Evolutionary conservation across 1,140 invertebrate genomes (phyloP), one percentile per base, ranked within the genome.

Genomic region (Cyclina sinensis): DNA sequence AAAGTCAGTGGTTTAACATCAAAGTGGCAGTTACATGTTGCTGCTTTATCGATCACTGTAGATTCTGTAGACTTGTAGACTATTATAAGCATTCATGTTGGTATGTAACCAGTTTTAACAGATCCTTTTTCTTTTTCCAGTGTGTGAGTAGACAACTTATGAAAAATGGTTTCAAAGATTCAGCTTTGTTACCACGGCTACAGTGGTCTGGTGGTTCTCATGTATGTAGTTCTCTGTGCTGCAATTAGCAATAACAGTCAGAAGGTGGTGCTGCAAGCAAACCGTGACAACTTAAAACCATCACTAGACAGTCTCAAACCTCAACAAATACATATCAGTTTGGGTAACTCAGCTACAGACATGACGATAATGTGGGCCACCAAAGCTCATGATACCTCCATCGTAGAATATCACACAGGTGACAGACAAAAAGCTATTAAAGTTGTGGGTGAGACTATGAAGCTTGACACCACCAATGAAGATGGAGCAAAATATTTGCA

Each of bases 361-460:
- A 91, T 94, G 12, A 83, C 89, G 14, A 74, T 94, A 16, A 89
- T 94, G 73, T 94, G 94, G 93, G 91, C 93, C 12, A 91, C 94
- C 16, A 57, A 54, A 70, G 80, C 76, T 0, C 73, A 80, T 65
- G 92, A 91, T 32, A 73, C 83, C 18, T 90, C 90, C 46, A 65
- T 84, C 39, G 91, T 94, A 0, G 89, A 94, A 59, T 93, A 92
- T 78, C 78, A 90, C 46, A 89, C 87, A 48, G 91, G 87, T 11
- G 89, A 86, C 70, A 74, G 57, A 37, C 43, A 74, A 1, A 46
- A 89, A n/a, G 57, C 80, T 14, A 83, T 74, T 32, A 90, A 48
- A 51, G 82, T 85, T 11, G 37, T 39, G 57, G 92, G 91, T 12
- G 83, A 92, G 43, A 91, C 86, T 16, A 89, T 91, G 11, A 91